phyloP scores from a whole-genome alignment of 2,797 vertebrate species.

The Carcharodon carcharias region DNA sequence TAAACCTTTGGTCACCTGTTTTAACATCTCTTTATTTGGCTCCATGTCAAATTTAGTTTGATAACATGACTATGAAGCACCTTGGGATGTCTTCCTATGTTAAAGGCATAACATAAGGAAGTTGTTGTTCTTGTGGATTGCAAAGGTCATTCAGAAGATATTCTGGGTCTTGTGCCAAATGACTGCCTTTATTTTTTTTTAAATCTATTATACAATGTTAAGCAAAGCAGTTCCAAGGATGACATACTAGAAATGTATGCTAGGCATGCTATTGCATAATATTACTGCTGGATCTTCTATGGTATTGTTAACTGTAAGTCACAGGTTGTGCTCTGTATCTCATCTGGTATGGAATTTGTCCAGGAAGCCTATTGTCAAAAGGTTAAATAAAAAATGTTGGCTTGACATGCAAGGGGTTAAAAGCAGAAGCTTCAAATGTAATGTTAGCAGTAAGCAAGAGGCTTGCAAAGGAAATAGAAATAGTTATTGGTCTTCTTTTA shows the following conservation, averaged over 20 bases:
- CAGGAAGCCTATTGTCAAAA: background rate
- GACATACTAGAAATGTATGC: too few species aligned
- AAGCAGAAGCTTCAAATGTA: too few species aligned
- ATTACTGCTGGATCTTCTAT: background rate
- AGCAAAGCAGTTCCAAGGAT: too few species aligned
- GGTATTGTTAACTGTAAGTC: background rate
- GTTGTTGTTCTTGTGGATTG: background rate
- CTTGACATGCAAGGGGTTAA: too few species aligned
- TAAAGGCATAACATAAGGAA: background rate
- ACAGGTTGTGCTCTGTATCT: background rate
- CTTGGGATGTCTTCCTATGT: background rate
- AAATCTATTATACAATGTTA: too few species aligned
- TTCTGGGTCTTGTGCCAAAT: background rate
- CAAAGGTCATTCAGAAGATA: background rate
- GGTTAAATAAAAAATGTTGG: background rate
- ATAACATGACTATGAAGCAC: background rate
- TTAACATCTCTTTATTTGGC: background rate
- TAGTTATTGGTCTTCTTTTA: too few species aligned
- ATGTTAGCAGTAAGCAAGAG: too few species aligned
- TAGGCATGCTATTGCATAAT: too few species aligned
- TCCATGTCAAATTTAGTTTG: background rate
- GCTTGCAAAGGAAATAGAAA: too few species aligned
- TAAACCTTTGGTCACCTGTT: background rate
- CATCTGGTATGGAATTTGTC: background rate
- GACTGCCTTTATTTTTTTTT: too few species aligned